phyloP scores from a whole-genome alignment of 2,888 invertebrate species.

The Drosophila aldrichi region DNA sequence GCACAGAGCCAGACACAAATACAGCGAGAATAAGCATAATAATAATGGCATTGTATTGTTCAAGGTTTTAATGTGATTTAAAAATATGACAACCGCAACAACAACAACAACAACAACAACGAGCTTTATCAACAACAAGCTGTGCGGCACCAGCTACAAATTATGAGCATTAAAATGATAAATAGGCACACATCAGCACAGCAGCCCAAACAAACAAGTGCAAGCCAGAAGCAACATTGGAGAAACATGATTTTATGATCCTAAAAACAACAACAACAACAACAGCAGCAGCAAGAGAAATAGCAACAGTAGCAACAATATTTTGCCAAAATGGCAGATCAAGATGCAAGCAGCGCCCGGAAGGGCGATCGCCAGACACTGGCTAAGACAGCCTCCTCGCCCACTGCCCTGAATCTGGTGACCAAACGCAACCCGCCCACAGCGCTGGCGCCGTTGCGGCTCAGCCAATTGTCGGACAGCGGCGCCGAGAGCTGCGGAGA shows the following conservation, averaged over 20 bases:
- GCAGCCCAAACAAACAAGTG: constrained; percentile 27
- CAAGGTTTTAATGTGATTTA: constrained; percentile 73
- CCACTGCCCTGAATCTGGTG: constrained; percentile 62
- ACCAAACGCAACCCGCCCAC: constrained; percentile 58
- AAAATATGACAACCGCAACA: constrained; percentile 63
- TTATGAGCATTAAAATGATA: constrained; percentile 71
- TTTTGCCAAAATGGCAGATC: constrained; percentile 44
- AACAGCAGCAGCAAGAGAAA: constrained; percentile 18
- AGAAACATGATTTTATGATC: constrained; percentile 67
- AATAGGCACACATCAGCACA: constrained; percentile 43
- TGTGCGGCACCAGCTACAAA: constrained; percentile 47
- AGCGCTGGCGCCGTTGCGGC: constrained; percentile 64
- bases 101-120: constrained; percentile 32
- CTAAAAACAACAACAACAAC: constrained; percentile 18
- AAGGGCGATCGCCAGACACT: constrained; percentile 19
- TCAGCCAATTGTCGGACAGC: constrained; percentile 82
- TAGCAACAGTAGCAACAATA: constrained; percentile 8
- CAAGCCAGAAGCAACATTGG: constrained; percentile 26
- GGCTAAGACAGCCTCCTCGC: constrained; percentile 66
- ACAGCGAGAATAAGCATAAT: constrained; percentile 26
- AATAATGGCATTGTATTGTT: constrained; percentile 53
- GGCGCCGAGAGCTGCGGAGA: constrained; percentile 81
- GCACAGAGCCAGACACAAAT: not conserved
- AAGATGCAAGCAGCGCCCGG: constrained; percentile 35
- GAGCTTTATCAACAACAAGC: constrained; percentile 43